A percentile compares a stretch with the other conserved stretches of the same genome.
These are phyloP conservation scores for Danaus chrysippus DNA, from an alignment of 2,888 invertebrate genomes.

Conservation along the genomic window DNA sequence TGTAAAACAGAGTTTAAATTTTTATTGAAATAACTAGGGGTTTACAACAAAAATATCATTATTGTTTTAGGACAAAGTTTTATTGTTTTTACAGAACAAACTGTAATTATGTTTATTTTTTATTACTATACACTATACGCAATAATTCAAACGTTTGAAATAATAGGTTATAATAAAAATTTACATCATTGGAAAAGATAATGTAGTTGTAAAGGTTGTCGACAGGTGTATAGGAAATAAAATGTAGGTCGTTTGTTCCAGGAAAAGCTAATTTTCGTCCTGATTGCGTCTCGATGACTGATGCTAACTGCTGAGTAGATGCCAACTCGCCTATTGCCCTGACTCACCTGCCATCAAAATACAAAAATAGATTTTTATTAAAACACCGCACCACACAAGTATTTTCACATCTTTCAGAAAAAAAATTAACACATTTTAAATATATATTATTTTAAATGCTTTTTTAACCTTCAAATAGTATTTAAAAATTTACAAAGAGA, in stretches of 20 bases:
- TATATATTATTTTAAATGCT: too few species aligned
- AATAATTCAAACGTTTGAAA: too few species aligned
- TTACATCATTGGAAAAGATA: too few species aligned
- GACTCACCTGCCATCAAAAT: conserved; percentile 8
- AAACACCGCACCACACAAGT: not conserved
- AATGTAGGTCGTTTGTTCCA: conserved; percentile 11
- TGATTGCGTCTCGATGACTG: conserved; percentile 23
- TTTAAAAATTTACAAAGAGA: too few species aligned
- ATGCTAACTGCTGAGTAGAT: conserved; percentile 10
- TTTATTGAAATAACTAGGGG: too few species aligned
- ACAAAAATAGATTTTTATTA: conserved; percentile 6
- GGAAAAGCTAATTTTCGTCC: conserved; percentile 21
- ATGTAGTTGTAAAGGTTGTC: not conserved
- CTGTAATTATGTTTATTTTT: too few species aligned
- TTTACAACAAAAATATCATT: not conserved
- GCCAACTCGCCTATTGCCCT: not conserved
- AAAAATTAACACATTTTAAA: too few species aligned
- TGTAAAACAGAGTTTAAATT: too few species aligned
- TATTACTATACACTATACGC: too few species aligned
- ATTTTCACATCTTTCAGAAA: too few species aligned
- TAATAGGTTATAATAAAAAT: too few species aligned
- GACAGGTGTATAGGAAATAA: conserved; percentile 4
- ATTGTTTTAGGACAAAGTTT: not conserved
- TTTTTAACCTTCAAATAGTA: too few species aligned
- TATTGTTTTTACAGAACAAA: not conserved